These are phyloP conservation scores for Meandrusa payeni DNA, from an alignment of 2,888 invertebrate species.

Conservation along the genomic window DNA sequence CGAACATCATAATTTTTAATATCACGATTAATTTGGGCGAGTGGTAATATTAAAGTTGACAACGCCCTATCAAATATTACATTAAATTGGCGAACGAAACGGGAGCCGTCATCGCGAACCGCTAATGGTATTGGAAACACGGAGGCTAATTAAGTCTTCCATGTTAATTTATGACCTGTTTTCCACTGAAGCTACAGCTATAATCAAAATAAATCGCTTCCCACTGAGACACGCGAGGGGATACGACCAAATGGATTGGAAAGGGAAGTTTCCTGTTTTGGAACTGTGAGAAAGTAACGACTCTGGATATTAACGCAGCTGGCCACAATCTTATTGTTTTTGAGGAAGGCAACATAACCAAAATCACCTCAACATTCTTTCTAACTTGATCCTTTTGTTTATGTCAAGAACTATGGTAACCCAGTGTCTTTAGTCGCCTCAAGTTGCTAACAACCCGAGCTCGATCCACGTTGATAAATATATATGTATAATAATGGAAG, in stretches of 20 bases:
- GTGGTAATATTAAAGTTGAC: slow-evolving; percentile 47
- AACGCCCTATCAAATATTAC: slow-evolving; percentile 57
- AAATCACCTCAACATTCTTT: no score
- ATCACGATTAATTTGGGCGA: slow-evolving; percentile 35
- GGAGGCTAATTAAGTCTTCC: slow-evolving; percentile 71
- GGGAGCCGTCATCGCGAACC: slow-evolving; percentile 62
- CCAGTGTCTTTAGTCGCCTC: no score
- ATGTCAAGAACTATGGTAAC: no score
- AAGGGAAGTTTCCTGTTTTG: slow-evolving; percentile 35
- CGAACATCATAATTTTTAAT: slow-evolving; percentile 2
- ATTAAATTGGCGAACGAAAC: slow-evolving; percentile 60
- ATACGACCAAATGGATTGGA: slow-evolving; percentile 66
- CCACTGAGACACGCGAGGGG: slow-evolving; percentile 68
- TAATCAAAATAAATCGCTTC: slow-evolving; percentile 77
- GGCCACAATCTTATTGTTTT: no score
- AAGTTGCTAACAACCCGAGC: no score
- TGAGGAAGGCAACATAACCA: no score
- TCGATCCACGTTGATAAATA: no score
- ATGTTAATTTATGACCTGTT: slow-evolving; percentile 74
- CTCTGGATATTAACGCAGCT: no score
- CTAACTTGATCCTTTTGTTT: no score
- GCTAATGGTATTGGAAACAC: slow-evolving; percentile 75
- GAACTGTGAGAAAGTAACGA: no score
- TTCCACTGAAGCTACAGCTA: slow-evolving; percentile 60
- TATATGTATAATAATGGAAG: no score